phyloP scores from a whole-genome alignment of 2,888 invertebrate genomes.

The Lapara coniferarum region DNA sequence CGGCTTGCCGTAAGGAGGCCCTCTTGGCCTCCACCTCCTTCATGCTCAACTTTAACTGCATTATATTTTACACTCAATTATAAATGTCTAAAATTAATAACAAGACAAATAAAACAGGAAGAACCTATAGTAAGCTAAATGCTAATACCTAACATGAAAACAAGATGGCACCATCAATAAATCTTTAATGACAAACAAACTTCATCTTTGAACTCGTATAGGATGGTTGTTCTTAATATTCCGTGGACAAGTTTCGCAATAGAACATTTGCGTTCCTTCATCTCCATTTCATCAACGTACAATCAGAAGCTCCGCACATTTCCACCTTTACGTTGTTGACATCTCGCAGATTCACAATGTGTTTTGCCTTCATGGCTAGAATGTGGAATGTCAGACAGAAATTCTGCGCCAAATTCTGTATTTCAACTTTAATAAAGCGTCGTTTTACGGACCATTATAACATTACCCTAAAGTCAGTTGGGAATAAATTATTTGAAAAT shows the following conservation, averaged over 20 bases:
- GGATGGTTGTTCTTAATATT: conserved; percentile 15
- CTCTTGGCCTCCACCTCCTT: too few relatives aligned
- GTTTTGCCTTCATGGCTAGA: conserved; percentile 7
- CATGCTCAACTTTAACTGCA: too few relatives aligned
- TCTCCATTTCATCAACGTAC: conserved; percentile 23
- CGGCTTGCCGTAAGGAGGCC: too few relatives aligned
- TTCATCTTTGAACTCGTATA: background rate
- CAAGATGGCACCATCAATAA: background rate
- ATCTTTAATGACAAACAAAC: background rate
- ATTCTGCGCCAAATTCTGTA: conserved; percentile 1
- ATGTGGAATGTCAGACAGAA: conserved; percentile 19
- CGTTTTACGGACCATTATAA: too few relatives aligned
- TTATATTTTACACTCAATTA: too few relatives aligned
- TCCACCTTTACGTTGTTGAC: conserved; percentile 24
- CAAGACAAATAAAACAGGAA: background rate
- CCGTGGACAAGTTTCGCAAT: conserved; percentile 1
- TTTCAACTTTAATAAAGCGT: conserved; percentile 8
- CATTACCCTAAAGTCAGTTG: background rate
- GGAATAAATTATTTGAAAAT: too few relatives aligned
- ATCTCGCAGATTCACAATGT: conserved; percentile 21
- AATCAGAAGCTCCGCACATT: conserved; percentile 19
- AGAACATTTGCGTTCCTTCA: conserved; percentile 22
- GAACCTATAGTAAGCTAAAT: background rate
- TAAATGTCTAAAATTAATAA: too few relatives aligned
- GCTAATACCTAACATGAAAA: background rate